Base-by-base conservation (phyloP, 2,797 vertebrate genomes). In the Sebastolobus alascanus region DNA sequence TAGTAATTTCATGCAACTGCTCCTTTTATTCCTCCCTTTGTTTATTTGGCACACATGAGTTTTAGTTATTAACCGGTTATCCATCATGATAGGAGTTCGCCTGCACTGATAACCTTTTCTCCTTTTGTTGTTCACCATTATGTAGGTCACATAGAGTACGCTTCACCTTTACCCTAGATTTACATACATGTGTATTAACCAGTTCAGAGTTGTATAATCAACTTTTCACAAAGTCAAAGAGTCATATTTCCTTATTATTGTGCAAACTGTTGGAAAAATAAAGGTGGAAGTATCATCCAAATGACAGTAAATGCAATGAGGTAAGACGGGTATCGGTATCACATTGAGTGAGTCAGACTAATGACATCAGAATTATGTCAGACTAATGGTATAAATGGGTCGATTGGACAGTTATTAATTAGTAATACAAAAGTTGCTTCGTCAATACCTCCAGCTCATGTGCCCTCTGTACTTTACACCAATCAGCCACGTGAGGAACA, bases 401-500 rank as follows among this genome's bases (percentile, higher is more conserved):
- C 72, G 38, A 22, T 59, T 43, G 16, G 65, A 33, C 10, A 14
- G 40, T 43, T 33, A 83, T 56, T 66, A 54, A 79, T 55, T 25
- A 38, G 20, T n/a, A 52, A 56, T 20, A 54, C 1, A 59, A 58
- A 64, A 31, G 20, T 55, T 61, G 43, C 60, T 73, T 78, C 4
- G 22, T 84, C 72, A 63, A 11, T n/a, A 43, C 59, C 61, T 87
- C 2, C 20, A 80, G 14, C 63, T 59, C 18, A 25, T 8, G 40
- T 16, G 37, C n/a, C 7, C 12, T 54, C 35, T 60, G 73, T 68
- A 65, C 35, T 75, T 79, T 65, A 61, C 16, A 70, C 72, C 38
- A 68, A 31, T 68, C 75, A 82, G 16, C 73, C 74, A 46, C 1
- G 6, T 85, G 70, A 87, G 83, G 74, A 83, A 84, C 89, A 90